Evolutionary conservation across 2,113 vertebrate species (phyloP), one percentile per base, ranked within the genome.

Genomic region (Ciconia boyciana): DNA sequence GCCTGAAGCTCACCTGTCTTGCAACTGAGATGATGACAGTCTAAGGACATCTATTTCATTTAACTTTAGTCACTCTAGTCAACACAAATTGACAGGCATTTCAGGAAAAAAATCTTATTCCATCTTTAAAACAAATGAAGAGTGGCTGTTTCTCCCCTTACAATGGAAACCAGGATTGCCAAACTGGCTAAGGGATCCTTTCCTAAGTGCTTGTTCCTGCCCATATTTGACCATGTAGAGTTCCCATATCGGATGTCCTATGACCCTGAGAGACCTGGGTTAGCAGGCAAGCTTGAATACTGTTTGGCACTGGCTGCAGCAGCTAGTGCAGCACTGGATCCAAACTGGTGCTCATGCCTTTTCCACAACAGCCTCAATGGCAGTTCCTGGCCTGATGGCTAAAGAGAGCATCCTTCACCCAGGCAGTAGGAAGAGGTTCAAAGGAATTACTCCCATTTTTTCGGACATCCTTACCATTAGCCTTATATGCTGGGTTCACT

Each of bases 381-480:
- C 3, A 1, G 8, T 19, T 85, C 15, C 22, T 3, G 5, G 11
- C 22, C 11, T 51, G 22, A 17, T 0, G 1, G 16, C 13, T 68
- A 60, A 52, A 70, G 19, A 62, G 4, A 86, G 2, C 7, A 62
- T 36, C 36, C 28, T 16, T 83, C 43, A 68, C 5, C 4, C 44
- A 32, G 15, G 44, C 5, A 72, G 22, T 4, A 60, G 68, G 32
- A 83, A 71, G 21, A 57, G 7, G 19, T 31, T 58, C 31, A 62
- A 54, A 88, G 25, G 14, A 79, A 66, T 3, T 0, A 7, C 5
- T 82, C 34, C 8, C 1, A 10, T 43, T 6, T 78, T 71, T 83
- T 49, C 21, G 70, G 31, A 25, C 12, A 20, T 39, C 29, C 20
- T 48, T 60, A 69, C 26, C 4, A 34, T 60, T 39, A 46, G 10